A percentile compares a stretch with the other conserved stretches of the same genome.
Evolutionary conservation across 2,888 invertebrate species (phyloP).

Genomic region (Ametastegia equiseti): DNA sequence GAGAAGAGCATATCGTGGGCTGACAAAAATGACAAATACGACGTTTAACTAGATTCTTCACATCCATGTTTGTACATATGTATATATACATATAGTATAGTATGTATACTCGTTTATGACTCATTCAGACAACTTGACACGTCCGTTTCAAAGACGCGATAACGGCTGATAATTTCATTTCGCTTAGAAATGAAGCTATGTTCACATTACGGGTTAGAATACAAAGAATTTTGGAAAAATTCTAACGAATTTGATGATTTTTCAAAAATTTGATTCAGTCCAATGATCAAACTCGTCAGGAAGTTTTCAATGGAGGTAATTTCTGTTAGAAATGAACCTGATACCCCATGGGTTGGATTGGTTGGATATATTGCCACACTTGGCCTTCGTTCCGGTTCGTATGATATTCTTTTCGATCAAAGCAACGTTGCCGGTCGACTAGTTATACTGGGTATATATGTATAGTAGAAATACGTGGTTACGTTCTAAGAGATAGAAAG

Average conservation of each 20-base stretch:
- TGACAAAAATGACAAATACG: constrained; percentile 18
- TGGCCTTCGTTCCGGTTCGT: background rate
- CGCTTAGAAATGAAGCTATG: too few species aligned
- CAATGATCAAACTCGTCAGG: background rate
- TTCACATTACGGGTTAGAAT: background rate
- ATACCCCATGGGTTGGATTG: background rate
- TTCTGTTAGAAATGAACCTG: background rate
- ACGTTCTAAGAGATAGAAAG: background rate
- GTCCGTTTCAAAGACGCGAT: background rate
- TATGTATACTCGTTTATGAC: background rate
- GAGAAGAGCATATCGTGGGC: background rate
- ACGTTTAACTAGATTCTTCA: background rate
- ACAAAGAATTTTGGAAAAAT: background rate
- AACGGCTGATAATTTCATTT: background rate
- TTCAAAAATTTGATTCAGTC: background rate
- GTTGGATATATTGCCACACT: background rate
- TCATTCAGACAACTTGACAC: constrained; percentile 17
- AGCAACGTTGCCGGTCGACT: constrained; percentile 30
- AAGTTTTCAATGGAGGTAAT: background rate
- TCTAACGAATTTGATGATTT: background rate
- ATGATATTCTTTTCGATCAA: constrained; percentile 1
- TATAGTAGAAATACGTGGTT: background rate
- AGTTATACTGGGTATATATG: background rate
- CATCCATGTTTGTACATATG: background rate
- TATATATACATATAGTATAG: background rate